Evolutionary conservation across 2,113 vertebrate genomes (phyloP).

Genomic region (Pandion haliaetus): DNA sequence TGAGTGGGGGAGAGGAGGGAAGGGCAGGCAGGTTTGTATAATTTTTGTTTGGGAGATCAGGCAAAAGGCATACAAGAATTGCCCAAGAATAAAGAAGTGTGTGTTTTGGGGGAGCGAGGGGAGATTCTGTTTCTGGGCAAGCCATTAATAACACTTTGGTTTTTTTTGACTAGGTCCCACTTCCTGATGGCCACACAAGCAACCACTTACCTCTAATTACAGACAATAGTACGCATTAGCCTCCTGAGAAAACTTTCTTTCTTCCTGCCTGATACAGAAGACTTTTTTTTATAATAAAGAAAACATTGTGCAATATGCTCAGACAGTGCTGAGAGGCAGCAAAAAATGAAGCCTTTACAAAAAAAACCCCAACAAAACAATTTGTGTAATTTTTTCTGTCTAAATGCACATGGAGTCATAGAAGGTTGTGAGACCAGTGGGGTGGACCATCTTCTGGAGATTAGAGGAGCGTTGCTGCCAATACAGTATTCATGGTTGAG

Average conservation of each 20-base stretch:
- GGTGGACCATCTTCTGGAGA: neutral
- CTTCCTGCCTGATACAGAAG: constrained; percentile 65
- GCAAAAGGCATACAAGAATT: neutral
- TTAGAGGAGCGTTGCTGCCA: neutral
- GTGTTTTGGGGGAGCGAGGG: neutral
- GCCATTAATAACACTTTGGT: neutral
- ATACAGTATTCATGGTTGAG: fast-evolving
- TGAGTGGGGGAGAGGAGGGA: neutral
- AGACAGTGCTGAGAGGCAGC: constrained; percentile 57
- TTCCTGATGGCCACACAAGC: constrained; percentile 75
- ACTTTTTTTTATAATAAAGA: constrained; percentile 73
- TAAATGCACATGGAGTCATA: neutral
- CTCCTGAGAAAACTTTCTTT: constrained; percentile 38
- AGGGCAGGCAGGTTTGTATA: neutral
- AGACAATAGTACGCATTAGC: constrained; percentile 74
- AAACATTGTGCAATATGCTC: constrained; percentile 77
- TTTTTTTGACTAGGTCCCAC: constrained; percentile 51
- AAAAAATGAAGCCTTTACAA: constrained; percentile 43
- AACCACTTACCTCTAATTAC: constrained; percentile 78
- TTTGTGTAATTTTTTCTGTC: constrained; percentile 31
- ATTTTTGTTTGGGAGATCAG: neutral
- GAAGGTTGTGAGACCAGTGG: neutral
- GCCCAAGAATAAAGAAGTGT: neutral
- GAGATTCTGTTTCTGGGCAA: neutral
- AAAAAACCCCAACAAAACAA: neutral